These are phyloP conservation scores for Struthio camelus DNA, from an alignment of 2,113 vertebrate species.

Conservation along the genomic window DNA sequence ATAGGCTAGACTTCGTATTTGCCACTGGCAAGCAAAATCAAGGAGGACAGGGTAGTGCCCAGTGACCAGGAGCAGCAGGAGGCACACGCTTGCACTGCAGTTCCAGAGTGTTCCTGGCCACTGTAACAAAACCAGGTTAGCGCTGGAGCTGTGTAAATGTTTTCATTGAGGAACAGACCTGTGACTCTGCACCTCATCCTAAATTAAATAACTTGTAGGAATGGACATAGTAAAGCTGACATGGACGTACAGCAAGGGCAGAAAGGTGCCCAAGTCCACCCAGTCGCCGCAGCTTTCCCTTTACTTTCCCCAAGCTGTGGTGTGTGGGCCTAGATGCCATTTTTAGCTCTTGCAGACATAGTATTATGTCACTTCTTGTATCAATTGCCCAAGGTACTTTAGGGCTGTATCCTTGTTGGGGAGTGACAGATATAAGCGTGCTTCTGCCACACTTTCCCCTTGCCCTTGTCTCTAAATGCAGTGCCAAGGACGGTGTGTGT, in stretches of 20 bases:
- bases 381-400: background rate
- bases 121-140: background rate
- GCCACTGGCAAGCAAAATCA: background rate
- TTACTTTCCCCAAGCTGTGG: rapidly evolving
- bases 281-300: background rate
- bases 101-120: background rate
- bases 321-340: background rate
- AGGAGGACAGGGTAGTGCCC: background rate
- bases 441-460: background rate
- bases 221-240: background rate
- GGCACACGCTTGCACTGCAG: background rate
- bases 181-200: background rate
- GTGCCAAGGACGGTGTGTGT: background rate
- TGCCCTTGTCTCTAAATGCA: background rate
- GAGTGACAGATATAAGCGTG: background rate
- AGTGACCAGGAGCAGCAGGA: background rate
- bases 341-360: background rate
- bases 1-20: background rate
- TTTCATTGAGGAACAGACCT: background rate
- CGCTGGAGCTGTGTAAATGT: background rate
- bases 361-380: background rate
- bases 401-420: background rate
- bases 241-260: background rate
- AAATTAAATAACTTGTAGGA: background rate
- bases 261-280: background rate